A percentile compares a stretch with the other conserved stretches of the same genome.
phyloP scores from a whole-genome alignment of 1,140 invertebrate species.

The Gyrodactylus salaris region DNA sequence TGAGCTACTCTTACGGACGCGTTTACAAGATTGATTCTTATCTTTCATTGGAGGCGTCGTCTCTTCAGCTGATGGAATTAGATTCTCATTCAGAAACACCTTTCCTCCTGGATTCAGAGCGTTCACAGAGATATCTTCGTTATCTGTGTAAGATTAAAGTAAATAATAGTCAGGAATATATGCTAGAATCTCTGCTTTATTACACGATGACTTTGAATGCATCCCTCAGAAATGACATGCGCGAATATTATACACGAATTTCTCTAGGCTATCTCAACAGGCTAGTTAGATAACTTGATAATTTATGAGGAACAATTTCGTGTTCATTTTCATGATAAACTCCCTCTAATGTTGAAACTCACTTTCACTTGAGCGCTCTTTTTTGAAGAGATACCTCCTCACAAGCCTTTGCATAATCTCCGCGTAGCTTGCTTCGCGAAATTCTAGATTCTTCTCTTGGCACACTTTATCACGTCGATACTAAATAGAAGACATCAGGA shows the following conservation, averaged over 20 bases:
- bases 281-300: too few species aligned
- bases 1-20: not conserved
- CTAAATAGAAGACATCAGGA: not conserved
- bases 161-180: too few species aligned
- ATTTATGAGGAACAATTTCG: too few species aligned
- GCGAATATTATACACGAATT: too few species aligned
- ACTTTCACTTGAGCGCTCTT: slow-evolving; percentile 17
- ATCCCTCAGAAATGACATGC: too few species aligned
- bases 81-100: not conserved
- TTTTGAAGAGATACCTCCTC: slow-evolving; percentile 17
- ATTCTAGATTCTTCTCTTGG: slow-evolving; percentile 16
- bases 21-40: not conserved
- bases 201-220: too few species aligned
- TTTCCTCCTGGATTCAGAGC: not conserved
- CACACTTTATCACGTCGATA: slow-evolving; percentile 12
- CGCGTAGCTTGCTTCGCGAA: slow-evolving; percentile 16
- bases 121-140: not conserved
- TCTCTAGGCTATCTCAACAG: too few species aligned
- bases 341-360: slow-evolving; percentile 11
- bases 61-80: not conserved
- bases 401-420: slow-evolving; percentile 19
- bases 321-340: too few species aligned
- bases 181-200: too few species aligned
- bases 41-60: not conserved
- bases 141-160: too few species aligned